Conservation (phyloP, 2,113 vertebrate genomes). For the Phrynosoma blainvillii region DNA sequence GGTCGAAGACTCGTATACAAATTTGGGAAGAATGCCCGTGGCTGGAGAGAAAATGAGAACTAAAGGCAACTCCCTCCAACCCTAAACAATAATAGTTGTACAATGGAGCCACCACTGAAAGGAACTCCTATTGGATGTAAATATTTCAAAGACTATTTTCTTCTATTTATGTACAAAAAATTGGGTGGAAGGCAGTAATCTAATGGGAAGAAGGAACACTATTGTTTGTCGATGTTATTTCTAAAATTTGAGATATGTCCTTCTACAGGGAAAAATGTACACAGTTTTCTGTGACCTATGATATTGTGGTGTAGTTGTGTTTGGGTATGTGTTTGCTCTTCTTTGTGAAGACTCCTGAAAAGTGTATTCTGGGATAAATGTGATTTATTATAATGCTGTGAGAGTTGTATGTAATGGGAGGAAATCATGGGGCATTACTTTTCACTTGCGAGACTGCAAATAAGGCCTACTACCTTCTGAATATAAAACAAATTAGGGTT, state of each 20-base stretch:
- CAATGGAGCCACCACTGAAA: neutral
- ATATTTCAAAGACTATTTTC: constrained; percentile 81
- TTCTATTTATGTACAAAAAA: constrained; percentile 81
- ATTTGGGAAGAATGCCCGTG: constrained; percentile 95
- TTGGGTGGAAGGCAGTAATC: constrained; percentile 57
- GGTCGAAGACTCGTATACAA: constrained; percentile 97
- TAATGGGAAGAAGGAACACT: constrained; percentile 76
- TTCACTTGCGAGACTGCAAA: constrained; percentile 45
- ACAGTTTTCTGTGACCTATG: constrained; percentile 83
- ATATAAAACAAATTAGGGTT: neutral
- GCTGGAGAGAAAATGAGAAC: constrained; percentile 94
- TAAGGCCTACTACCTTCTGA: constrained; percentile 24
- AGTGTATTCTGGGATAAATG: constrained; percentile 62
- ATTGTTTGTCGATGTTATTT: constrained; percentile 70
- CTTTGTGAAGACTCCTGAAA: constrained; percentile 68
- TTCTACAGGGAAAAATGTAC: constrained; percentile 77
- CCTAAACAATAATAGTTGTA: constrained; percentile 14
- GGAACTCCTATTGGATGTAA: constrained; percentile 64
- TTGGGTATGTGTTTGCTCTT: constrained; percentile 66
- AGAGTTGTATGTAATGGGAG: constrained; percentile 62
- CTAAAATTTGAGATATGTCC: constrained; percentile 79
- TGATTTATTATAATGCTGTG: constrained; percentile 56
- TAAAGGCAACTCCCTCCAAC: constrained; percentile 64
- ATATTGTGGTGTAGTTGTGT: constrained; percentile 69
- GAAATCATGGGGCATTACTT: constrained; percentile 77